phyloP scores from a whole-genome alignment of 2,113 vertebrate species.

The Nerophis ophidion region DNA sequence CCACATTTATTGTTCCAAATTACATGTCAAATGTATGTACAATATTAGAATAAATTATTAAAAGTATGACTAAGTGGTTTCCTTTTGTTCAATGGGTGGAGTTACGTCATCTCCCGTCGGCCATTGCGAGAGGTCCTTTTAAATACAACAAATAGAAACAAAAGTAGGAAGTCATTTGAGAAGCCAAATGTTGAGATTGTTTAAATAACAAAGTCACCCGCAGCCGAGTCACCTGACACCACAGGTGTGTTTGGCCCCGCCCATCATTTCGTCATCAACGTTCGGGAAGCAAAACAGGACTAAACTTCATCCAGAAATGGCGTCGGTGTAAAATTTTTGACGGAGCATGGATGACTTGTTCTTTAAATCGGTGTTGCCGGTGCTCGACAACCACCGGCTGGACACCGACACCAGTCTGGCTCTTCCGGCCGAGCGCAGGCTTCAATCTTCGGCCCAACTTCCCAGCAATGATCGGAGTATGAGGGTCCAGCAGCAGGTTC shows the following conservation, averaged over 20 bases:
- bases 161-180: background rate
- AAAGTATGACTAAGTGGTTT: too few species aligned
- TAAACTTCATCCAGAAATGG: background rate
- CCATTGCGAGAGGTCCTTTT: background rate
- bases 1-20: too few species aligned
- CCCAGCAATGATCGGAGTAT: conserved; percentile 17
- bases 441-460: background rate
- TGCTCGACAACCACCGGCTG: conserved; percentile 5
- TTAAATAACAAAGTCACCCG: background rate
- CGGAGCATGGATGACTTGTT: conserved; percentile 34
- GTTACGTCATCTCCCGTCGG: background rate
- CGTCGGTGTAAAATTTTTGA: background rate
- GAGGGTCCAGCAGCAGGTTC: conserved; percentile 66
- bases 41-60: too few species aligned
- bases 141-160: background rate
- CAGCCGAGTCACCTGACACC: conserved; percentile 41
- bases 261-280: conserved; percentile 10
- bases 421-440: conserved; percentile 40
- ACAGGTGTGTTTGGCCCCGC: conserved; percentile 44
- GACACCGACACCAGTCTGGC: conserved; percentile 60
- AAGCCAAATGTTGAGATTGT: background rate
- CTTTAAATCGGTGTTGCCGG: conserved; percentile 43
- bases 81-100: background rate
- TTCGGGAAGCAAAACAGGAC: conserved; percentile 23
- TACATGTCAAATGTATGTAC: too few species aligned